Evolutionary conservation across 2,888 invertebrate species (phyloP).

Genomic region (Autographa gamma): DNA sequence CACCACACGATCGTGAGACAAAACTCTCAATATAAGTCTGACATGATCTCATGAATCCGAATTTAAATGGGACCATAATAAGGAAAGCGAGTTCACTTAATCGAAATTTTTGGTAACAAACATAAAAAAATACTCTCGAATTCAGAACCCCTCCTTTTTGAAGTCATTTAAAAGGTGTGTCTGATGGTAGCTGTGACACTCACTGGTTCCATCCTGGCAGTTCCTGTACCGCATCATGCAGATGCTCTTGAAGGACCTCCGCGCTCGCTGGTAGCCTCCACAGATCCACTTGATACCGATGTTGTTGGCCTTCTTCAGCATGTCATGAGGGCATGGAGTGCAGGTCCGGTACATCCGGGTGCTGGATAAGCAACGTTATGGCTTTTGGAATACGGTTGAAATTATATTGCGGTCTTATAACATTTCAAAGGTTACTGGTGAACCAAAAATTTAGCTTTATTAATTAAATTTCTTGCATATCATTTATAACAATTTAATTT

Average conservation of each 20-base stretch:
- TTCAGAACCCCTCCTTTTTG: too few relatives aligned
- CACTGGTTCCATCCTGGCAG: constrained; percentile 85
- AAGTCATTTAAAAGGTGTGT: neutral
- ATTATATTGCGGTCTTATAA: neutral
- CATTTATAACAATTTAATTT: too few relatives aligned
- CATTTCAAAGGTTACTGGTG: too few relatives aligned
- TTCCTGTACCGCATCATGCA: constrained; percentile 84
- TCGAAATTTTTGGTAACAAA: too few relatives aligned
- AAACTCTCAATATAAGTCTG: too few relatives aligned
- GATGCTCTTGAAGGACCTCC: constrained; percentile 78
- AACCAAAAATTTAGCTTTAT: too few relatives aligned
- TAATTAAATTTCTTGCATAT: too few relatives aligned
- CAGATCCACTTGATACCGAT: constrained; percentile 77
- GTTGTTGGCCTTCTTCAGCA: constrained; percentile 71
- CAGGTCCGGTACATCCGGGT: constrained; percentile 69
- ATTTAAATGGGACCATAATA: too few relatives aligned
- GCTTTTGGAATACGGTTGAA: neutral
- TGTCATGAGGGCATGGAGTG: constrained; percentile 72
- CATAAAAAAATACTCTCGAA: too few relatives aligned
- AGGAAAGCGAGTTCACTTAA: too few relatives aligned
- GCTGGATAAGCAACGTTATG: constrained; percentile 54
- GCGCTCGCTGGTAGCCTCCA: constrained; percentile 78
- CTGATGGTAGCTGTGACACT: constrained; percentile 40
- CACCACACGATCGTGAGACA: too few relatives aligned
- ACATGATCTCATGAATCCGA: too few relatives aligned